These are phyloP conservation scores for Nephrotoma appendiculata DNA, from an alignment of 2,888 invertebrate genomes.

Conservation along the genomic window DNA sequence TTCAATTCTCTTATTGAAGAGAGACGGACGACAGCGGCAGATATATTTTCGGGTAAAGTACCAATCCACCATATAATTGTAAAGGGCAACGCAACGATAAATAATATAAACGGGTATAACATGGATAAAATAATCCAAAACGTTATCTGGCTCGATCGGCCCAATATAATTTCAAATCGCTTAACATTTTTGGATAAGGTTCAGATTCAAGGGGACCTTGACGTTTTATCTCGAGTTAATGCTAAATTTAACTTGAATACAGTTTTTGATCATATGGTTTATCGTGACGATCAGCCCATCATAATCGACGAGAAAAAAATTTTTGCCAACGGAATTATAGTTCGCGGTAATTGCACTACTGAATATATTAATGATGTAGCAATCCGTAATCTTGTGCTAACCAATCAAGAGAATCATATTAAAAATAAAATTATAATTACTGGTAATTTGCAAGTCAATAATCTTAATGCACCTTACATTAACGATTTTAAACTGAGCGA, in stretches of 20 bases:
- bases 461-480: constrained; percentile 10
- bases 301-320: constrained; percentile 15
- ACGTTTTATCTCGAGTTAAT: background rate
- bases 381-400: constrained; percentile 29
- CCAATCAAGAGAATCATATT: constrained; percentile 17
- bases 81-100: constrained; percentile 26
- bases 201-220: constrained; percentile 17
- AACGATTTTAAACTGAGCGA: constrained; percentile 11
- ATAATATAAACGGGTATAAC: constrained; percentile 19
- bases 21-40: constrained; percentile 22
- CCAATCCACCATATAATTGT: constrained; percentile 26
- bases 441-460: constrained; percentile 19
- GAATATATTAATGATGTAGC: constrained; percentile 29
- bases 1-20: constrained; percentile 21
- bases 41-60: constrained; percentile 29
- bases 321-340: constrained; percentile 25
- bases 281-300: constrained; percentile 21
- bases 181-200: constrained; percentile 22
- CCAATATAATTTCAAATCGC: constrained; percentile 23
- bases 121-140: constrained; percentile 25
- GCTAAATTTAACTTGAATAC: background rate
- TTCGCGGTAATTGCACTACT: constrained; percentile 22
- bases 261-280: constrained; percentile 25
- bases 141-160: constrained; percentile 29
- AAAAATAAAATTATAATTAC: constrained; percentile 19